Evolutionary conservation across 2,797 vertebrate species (phyloP).

Genomic region (Lepus townsendii): DNA sequence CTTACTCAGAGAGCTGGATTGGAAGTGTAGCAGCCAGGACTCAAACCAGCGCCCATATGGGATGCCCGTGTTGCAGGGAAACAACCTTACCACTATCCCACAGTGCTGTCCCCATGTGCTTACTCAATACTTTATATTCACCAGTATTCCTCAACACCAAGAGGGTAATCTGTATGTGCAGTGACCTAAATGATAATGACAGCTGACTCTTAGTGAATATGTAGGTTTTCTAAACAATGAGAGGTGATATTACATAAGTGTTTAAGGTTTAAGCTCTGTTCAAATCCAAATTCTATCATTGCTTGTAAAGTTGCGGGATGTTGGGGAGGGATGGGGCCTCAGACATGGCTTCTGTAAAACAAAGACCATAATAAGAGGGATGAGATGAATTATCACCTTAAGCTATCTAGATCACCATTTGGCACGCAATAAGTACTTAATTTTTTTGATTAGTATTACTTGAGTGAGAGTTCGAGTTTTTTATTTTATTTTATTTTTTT

Average conservation of each 20-base stretch:
- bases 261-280: background rate
- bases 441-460: background rate
- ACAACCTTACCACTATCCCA: too few species aligned
- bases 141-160: background rate
- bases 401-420: background rate
- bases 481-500: background rate
- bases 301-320: background rate
- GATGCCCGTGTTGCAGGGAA: too few species aligned
- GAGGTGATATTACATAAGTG: background rate
- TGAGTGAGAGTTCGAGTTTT: background rate
- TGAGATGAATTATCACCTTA: background rate
- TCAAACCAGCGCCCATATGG: too few species aligned
- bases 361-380: background rate
- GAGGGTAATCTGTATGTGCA: background rate
- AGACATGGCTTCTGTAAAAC: conserved; percentile 24
- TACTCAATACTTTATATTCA: background rate
- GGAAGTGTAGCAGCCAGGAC: too few species aligned
- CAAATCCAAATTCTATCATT: background rate
- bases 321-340: background rate
- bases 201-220: background rate
- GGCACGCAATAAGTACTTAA: background rate
- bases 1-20: too few species aligned
- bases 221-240: background rate
- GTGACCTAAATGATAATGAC: background rate
- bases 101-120: background rate